phyloP scores from a whole-genome alignment of 1,140 invertebrate genomes.

The Neocloeon triangulifer region DNA sequence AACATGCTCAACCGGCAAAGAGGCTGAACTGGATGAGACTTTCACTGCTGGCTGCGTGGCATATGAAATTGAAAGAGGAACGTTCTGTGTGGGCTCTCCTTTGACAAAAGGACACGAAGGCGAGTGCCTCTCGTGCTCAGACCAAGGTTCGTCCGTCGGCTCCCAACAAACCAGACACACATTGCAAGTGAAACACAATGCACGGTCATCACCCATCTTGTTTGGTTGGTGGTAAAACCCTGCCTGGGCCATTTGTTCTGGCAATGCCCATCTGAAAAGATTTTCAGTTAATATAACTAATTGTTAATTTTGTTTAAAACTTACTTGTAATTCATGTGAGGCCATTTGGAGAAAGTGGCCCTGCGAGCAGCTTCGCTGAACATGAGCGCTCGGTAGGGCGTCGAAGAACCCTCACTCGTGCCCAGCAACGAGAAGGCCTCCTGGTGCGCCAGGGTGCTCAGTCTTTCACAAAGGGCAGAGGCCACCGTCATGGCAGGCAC shows the following conservation, averaged over 20 bases:
- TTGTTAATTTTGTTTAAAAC: slow-evolving; percentile 15
- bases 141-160: slow-evolving; percentile 83
- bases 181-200: slow-evolving; percentile 86
- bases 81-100: slow-evolving; percentile 87
- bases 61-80: slow-evolving; percentile 71
- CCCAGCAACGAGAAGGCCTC: slow-evolving; percentile 13
- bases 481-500: slow-evolving; percentile 68
- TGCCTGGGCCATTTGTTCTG: slow-evolving; percentile 86
- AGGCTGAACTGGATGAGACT: slow-evolving; percentile 23
- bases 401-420: slow-evolving; percentile 12
- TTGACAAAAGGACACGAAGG: slow-evolving; percentile 80
- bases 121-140: slow-evolving; percentile 83
- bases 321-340: slow-evolving; percentile 91
- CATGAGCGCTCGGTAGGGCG: slow-evolving; percentile 48
- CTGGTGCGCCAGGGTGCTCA: slow-evolving; percentile 37
- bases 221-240: slow-evolving; percentile 90
- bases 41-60: slow-evolving; percentile 59
- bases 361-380: slow-evolving; percentile 72
- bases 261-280: slow-evolving; percentile 72
- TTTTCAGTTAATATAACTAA: too few species aligned
- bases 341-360: slow-evolving; percentile 81
- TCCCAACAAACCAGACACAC: slow-evolving; percentile 90
- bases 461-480: slow-evolving; percentile 64
- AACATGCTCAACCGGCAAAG: slow-evolving; percentile 31
- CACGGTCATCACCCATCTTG: slow-evolving; percentile 65